A percentile compares a stretch with the other conserved stretches of the same genome.
These are phyloP conservation scores for Drosophila merina DNA, from an alignment of 2,888 invertebrate genomes.

Conservation along the genomic window DNA sequence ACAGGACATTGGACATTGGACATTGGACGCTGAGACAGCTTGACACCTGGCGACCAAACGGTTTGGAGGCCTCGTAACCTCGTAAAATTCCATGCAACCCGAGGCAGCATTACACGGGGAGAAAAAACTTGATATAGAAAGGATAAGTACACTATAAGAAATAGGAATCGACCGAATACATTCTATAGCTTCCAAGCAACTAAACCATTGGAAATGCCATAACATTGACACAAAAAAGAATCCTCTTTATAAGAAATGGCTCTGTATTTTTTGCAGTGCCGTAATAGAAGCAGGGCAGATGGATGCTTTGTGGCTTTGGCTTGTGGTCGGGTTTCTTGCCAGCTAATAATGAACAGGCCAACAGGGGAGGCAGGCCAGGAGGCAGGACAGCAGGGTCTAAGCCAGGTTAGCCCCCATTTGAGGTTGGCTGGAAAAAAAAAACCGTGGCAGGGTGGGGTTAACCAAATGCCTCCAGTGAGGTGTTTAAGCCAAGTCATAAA, in stretches of 20 bases:
- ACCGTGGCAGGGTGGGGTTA: conserved; percentile 7
- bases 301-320: conserved; percentile 29
- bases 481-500: conserved; percentile 28
- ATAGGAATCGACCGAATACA: background rate
- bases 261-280: background rate
- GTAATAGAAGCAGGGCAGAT: background rate
- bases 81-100: conserved; percentile 20
- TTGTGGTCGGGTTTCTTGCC: conserved; percentile 43
- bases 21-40: conserved; percentile 52
- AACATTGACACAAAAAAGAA: too few species aligned
- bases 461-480: conserved; percentile 11
- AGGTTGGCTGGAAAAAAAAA: background rate
- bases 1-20: conserved; percentile 14
- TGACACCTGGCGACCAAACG: conserved; percentile 65
- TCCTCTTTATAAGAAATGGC: too few species aligned
- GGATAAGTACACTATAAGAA: too few species aligned
- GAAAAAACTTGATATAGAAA: background rate
- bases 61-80: conserved; percentile 50
- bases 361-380: background rate
- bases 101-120: background rate
- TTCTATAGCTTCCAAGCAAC: too few species aligned
- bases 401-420: conserved; percentile 20
- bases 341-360: conserved; percentile 56
- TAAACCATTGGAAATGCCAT: too few species aligned
- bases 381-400: background rate